Base-by-base conservation (phyloP, 2,113 vertebrate genomes). In the Porphyrio hochstetteri region DNA sequence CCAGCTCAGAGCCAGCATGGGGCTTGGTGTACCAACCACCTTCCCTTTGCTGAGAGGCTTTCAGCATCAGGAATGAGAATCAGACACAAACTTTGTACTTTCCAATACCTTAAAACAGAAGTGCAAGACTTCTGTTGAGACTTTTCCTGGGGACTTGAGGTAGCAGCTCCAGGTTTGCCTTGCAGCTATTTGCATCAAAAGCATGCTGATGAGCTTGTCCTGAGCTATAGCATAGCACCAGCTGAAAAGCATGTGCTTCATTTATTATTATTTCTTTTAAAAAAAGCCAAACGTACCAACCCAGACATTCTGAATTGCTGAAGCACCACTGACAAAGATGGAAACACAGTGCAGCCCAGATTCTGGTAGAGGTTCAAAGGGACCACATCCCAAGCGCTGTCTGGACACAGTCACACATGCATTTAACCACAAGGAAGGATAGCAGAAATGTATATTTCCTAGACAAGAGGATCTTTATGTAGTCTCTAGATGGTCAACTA, bases 1-100 rank as follows among this genome's bases (percentile, higher is more conserved):
- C 1, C 5, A 1, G 27, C 61, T 44, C 20, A 8, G 53, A 42
- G 25, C 23, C 18, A n/a, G 44, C 42, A 5, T 0, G 4, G 50
- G 20, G 35, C 68, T 53, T 29, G 28, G 63, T 18, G 38, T 19
- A 44, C 15, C 2, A 6, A 24, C 33, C 17, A 36, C 42, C 48
- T 82, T 48, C 21, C 28, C 36, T 13, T 5, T 48, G 67, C 2
- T 0, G 0, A 46, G 20, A 29, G 52, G 18, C 19, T 86, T 86
- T 67, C 25, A 31, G 71, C 72, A 60, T 64, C 68, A 64, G 35
- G 25, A 80, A 52, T 16, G 11, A 69, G 14, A 72, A 38, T 2
- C 42, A 3, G 17, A 35, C 12, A 20, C 33, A 80, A 91, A 40
- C 3, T 9, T 61, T n/a, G 10, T 46, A 52, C 60, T 91, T 81